Percentiles rank a stretch among this genome's conserved stretches.
These are phyloP conservation scores for Pollenia labialis DNA, from an alignment of 2,888 invertebrate genomes.

Conservation along the genomic window DNA sequence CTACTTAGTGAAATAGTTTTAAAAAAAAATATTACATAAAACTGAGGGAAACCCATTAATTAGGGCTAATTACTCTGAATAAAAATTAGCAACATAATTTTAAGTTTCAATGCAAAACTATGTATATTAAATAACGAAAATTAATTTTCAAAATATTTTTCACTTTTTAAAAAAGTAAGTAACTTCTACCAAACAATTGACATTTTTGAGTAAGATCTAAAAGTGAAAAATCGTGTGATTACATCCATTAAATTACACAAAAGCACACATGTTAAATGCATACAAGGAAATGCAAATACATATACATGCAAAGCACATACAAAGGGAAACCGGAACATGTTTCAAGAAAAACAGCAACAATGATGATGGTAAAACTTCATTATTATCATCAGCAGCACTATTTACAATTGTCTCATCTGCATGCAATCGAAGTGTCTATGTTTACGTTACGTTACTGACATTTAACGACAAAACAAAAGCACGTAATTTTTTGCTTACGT, in stretches of 20 bases:
- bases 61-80: too few relatives aligned
- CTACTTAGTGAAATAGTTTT: too few relatives aligned
- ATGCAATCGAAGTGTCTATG: conserved; percentile 81
- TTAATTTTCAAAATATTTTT: too few relatives aligned
- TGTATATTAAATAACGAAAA: too few relatives aligned
- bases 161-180: not conserved
- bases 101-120: too few relatives aligned
- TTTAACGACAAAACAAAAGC: conserved; percentile 78
- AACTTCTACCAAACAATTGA: conserved; percentile 14
- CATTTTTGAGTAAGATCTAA: conserved; percentile 16
- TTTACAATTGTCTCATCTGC: conserved; percentile 75
- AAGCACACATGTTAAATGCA: conserved; percentile 48
- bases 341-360: conserved; percentile 11
- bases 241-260: conserved; percentile 57
- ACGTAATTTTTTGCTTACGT: conserved; percentile 81
- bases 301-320: not conserved
- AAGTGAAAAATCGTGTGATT: conserved; percentile 60
- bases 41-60: too few relatives aligned
- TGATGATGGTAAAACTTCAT: conserved; percentile 1
- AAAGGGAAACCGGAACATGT: conserved; percentile 11
- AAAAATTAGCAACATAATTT: too few relatives aligned
- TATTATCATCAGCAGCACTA: conserved; percentile 43
- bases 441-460: conserved; percentile 77
- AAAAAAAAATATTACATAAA: too few relatives aligned
- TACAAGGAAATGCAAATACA: not conserved